Evolutionary conservation across 2,888 invertebrate species (phyloP), one percentile per base, ranked within the genome.

Genomic region (Pyrrhosoma nymphula): DNA sequence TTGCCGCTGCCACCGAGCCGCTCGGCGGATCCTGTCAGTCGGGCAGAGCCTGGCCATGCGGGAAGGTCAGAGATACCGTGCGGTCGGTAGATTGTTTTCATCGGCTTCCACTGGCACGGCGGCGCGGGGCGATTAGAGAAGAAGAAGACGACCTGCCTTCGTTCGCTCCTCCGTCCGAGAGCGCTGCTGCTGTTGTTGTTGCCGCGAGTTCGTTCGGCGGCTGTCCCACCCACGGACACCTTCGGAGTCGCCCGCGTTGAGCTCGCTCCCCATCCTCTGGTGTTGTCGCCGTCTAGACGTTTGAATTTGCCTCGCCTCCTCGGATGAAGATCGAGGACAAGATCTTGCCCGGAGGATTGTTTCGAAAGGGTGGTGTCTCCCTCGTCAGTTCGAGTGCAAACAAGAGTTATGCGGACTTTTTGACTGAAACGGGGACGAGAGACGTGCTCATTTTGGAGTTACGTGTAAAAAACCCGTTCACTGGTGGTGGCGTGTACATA

Each of bases 21-120:
- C 93, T 39, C 69, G 69, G 69, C 69, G 93, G 69, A 93, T 93
- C 39, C 75, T 75, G 93, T 93, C 93, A 93, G 93, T 93, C 93
- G 93, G 93, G 93, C 93, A 93, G 93, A 93, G 93, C 93, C 93
- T 69, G 93, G 93, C 93, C 93, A 93, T 93, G 93, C 93, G 93
- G 93, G 47, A 93, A 93, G 93, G 93, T 93, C 93, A 93, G 69
- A 93, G 69, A 55, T 16, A 75, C 69, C 93, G 93, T 69, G 69
- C 69, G 69, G 69, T 30, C 63, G 93, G 35, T 69, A 93, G 93
- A 75, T 69, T 75, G 93, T 93, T 69, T 75, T 47, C 55, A n/a
- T 93, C 69, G 93, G 47, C 93, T 93, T 93, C 69, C 47, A 93
- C 39, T 75, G 69, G 93, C 69, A 47, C 93, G 63, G 91, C 60